Percentiles rank a stretch among this genome's conserved stretches.
Conservation (phyloP, 1,140 invertebrate genomes). For the Acromyrmex echinatior region DNA sequence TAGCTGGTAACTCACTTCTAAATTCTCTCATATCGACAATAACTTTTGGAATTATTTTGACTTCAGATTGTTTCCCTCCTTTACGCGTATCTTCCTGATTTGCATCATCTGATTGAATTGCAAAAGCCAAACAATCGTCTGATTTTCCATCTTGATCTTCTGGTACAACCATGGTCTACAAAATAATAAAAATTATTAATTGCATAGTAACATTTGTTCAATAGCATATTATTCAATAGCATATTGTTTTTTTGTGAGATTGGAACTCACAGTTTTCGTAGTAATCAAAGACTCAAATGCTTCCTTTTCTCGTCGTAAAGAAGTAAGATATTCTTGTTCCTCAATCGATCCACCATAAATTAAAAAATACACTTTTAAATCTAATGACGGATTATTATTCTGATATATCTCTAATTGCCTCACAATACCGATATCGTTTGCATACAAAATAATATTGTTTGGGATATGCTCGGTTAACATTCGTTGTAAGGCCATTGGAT, state of each 20-base stretch:
- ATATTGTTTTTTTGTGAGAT: neutral
- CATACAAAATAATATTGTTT: constrained; percentile 96
- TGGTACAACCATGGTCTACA: constrained; percentile 95
- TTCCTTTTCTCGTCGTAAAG: constrained; percentile 95
- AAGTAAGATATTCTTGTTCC: constrained; percentile 97
- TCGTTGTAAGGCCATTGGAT: constrained; percentile 89
- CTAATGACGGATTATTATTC: constrained; percentile 87
- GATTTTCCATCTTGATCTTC: constrained; percentile 96
- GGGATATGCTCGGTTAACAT: constrained; percentile 91
- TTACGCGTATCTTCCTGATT: constrained; percentile 88
- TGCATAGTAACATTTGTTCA: neutral
- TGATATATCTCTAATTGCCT: constrained; percentile 95
- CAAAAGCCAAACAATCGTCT: constrained; percentile 90
- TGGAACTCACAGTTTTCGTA: constrained; percentile 93
- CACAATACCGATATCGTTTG: constrained; percentile 94
- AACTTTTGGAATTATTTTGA: constrained; percentile 87
- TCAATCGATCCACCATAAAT: constrained; percentile 97
- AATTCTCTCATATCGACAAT: constrained; percentile 99
- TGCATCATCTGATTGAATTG: constrained; percentile 85
- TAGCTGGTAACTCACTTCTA: constrained; percentile 96
- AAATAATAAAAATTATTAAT: constrained; percentile 2
- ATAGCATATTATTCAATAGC: constrained; percentile 22
- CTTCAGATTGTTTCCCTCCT: constrained; percentile 86
- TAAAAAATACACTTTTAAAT: constrained; percentile 94
- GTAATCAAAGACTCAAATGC: constrained; percentile 97